Percentiles rank a stretch among this genome's conserved stretches.
Evolutionary conservation across 2,888 invertebrate species (phyloP).

Genomic region (Cenopis cana): DNA sequence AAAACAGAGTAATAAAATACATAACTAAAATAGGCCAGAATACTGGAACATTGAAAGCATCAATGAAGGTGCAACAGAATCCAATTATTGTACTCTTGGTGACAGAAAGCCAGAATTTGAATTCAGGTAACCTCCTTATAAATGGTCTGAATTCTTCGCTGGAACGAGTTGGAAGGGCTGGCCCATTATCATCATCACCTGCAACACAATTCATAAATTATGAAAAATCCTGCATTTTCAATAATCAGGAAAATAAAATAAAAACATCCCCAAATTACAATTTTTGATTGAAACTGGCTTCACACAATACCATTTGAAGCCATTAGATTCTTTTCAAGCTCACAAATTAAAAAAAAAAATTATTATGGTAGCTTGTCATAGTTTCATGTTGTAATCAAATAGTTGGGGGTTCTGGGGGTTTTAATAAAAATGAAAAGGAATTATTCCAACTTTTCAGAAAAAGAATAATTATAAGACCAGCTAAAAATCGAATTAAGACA

Average conservation of each 20-base stretch:
- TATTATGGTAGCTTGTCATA: too few species aligned
- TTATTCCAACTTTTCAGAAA: too few species aligned
- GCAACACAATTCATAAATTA: slow-evolving; percentile 48
- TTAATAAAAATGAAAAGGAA: too few species aligned
- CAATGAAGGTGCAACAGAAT: slow-evolving; percentile 97
- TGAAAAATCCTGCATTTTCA: not conserved
- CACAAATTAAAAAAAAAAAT: too few species aligned
- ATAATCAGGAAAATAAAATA: too few species aligned
- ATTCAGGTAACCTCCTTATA: slow-evolving; percentile 98
- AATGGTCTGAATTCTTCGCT: slow-evolving; percentile 99
- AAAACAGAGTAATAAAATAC: slow-evolving; percentile 99
- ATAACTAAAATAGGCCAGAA: slow-evolving; percentile 99
- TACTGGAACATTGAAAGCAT: slow-evolving; percentile 99
- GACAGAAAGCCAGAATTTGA: slow-evolving; percentile 99
- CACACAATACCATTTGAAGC: not conserved
- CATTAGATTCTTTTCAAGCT: not conserved
- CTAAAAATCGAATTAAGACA: too few species aligned
- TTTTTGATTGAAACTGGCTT: too few species aligned
- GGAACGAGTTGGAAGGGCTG: slow-evolving; percentile 96
- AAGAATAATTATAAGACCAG: too few species aligned
- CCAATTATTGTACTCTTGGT: slow-evolving; percentile 97
- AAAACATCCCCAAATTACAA: not conserved
- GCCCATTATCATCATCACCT: slow-evolving; percentile 91
- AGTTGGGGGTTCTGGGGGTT: too few species aligned
- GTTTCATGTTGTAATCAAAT: too few species aligned